A percentile compares a stretch with the other conserved stretches of the same genome.
Conservation (phyloP, 2,113 vertebrate genomes). For the Seriola rivoliana region DNA sequence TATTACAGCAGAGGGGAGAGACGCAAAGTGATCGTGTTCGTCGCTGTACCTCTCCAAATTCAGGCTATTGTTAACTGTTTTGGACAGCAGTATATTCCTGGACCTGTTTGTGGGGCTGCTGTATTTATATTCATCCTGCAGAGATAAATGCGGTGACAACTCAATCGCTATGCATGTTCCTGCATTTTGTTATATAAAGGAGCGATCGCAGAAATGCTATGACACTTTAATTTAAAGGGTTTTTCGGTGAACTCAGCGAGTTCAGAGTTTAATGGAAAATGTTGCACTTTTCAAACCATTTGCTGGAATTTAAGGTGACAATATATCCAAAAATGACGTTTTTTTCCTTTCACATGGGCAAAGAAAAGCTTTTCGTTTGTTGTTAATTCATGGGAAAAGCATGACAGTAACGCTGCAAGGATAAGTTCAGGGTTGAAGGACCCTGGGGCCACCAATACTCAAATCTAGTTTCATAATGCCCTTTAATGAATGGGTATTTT, state of each 20-base stretch:
- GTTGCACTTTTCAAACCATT: background rate
- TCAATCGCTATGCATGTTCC: conserved; percentile 14
- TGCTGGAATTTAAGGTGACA: conserved; percentile 9
- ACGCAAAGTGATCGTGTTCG: conserved; percentile 21
- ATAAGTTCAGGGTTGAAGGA: conserved; percentile 34
- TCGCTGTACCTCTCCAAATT: conserved; percentile 32
- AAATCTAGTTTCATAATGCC: conserved; percentile 16
- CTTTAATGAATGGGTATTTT: conserved; percentile 45
- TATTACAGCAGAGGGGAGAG: conserved; percentile 24
- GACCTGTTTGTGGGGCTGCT: conserved; percentile 1
- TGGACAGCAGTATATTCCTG: conserved; percentile 31
- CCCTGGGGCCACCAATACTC: conserved; percentile 12
- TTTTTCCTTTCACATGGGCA: background rate
- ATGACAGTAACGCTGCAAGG: conserved; percentile 9
- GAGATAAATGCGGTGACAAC: conserved; percentile 37
- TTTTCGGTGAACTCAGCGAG: background rate
- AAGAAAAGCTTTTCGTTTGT: conserved; percentile 19
- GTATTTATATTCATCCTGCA: conserved; percentile 30
- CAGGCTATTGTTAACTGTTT: conserved; percentile 27
- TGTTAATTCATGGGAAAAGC: conserved; percentile 32
- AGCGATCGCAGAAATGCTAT: background rate
- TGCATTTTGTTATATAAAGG: background rate
- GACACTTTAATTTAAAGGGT: conserved; percentile 15
- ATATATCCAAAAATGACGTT: conserved; percentile 12
- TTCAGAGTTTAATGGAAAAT: conserved; percentile 6